These are phyloP conservation scores for Tylochromis polylepis DNA, from an alignment of 2,113 vertebrate species.

Conservation along the genomic window DNA sequence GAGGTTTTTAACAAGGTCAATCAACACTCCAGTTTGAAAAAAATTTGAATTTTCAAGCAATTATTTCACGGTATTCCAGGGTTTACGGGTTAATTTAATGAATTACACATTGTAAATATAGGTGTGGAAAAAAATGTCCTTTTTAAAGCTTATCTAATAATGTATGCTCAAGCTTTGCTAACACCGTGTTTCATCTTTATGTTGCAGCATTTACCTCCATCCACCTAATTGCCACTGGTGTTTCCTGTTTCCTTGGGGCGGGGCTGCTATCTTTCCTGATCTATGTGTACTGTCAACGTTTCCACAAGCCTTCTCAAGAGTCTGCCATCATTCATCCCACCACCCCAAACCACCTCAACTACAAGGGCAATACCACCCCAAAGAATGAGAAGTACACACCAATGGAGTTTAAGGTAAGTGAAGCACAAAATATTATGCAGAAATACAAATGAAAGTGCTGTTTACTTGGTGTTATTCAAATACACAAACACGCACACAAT, in stretches of 20 bases:
- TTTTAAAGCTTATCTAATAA: background rate
- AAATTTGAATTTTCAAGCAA: background rate
- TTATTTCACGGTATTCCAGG: background rate
- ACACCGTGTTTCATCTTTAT: background rate
- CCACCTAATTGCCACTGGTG: conserved; percentile 91
- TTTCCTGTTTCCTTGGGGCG: conserved; percentile 94
- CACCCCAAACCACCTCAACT: conserved; percentile 97
- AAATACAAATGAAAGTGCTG: background rate
- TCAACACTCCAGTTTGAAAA: background rate
- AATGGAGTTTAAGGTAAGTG: conserved; percentile 96
- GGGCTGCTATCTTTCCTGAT: conserved; percentile 92
- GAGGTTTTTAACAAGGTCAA: background rate
- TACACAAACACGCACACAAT: background rate
- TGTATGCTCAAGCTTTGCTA: background rate
- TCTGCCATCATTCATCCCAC: conserved; percentile 93
- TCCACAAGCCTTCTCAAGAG: conserved; percentile 93
- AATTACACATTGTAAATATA: background rate
- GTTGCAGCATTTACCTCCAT: conserved; percentile 87
- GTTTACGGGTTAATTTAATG: background rate
- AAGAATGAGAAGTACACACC: conserved; percentile 99
- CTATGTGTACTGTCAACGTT: conserved; percentile 91
- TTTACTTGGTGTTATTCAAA: background rate
- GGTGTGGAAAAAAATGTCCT: background rate
- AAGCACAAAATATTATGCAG: background rate
- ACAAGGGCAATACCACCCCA: conserved; percentile 93